These are phyloP conservation scores for Tuberolachnus salignus DNA, from an alignment of 2,888 invertebrate genomes.

Conservation along the genomic window DNA sequence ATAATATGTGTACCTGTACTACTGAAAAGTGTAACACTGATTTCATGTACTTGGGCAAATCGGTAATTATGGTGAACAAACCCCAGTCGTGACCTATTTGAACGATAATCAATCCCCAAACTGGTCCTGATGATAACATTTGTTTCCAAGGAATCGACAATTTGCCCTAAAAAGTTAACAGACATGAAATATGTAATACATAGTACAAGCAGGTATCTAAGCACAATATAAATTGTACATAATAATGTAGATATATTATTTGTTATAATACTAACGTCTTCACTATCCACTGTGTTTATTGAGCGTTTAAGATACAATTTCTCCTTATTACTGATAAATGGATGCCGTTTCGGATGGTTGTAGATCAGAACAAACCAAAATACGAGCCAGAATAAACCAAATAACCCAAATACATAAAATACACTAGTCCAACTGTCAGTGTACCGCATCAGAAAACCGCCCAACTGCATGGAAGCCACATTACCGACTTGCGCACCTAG, in stretches of 20 bases:
- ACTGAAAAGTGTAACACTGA: constrained; percentile 72
- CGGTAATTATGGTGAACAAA: constrained; percentile 74
- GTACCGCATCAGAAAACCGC: constrained; percentile 59
- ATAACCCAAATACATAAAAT: constrained; percentile 68
- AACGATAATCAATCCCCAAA: constrained; percentile 63
- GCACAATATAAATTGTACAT: too few species aligned
- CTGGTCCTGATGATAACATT: constrained; percentile 66
- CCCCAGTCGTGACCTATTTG: constrained; percentile 71
- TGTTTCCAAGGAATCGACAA: constrained; percentile 75
- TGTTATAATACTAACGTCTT: not conserved
- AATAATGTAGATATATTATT: too few species aligned
- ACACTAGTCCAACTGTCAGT: constrained; percentile 67
- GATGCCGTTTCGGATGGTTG: constrained; percentile 72
- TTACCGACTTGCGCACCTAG: constrained; percentile 61
- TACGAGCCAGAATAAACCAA: constrained; percentile 67
- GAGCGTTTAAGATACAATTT: constrained; percentile 62
- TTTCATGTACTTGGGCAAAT: constrained; percentile 74
- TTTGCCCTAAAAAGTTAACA: constrained; percentile 63
- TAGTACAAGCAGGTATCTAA: not conserved
- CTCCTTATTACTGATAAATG: constrained; percentile 75
- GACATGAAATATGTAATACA: not conserved
- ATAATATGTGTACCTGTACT: constrained; percentile 62
- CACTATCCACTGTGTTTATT: constrained; percentile 11
- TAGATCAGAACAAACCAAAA: constrained; percentile 63
- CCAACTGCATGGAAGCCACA: constrained; percentile 60